Base-by-base conservation (phyloP, 2,797 vertebrate genomes). In the Cryptoblepharus egeriae region DNA sequence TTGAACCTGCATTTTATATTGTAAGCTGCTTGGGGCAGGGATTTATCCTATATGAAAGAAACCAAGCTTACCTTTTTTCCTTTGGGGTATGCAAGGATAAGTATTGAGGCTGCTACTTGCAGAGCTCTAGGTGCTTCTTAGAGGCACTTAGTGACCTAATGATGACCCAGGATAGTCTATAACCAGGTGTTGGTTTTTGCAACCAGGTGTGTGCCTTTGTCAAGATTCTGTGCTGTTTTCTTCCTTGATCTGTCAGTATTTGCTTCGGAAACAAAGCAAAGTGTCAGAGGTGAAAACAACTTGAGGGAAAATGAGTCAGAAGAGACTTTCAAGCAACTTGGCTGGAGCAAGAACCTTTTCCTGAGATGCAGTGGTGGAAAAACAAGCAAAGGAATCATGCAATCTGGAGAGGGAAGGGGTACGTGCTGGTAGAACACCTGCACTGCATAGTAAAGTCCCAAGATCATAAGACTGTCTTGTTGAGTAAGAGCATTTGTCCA, bases 251-350 rank as follows among this genome's bases (percentile, higher is more conserved):
- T 32, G 26, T 18, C 35, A 5, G 30, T n/a, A 37, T 65, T 8
- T 60, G n/a, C 55, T 61, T 49, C 20, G 35, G 76, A 61, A 52
- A 32, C 28, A 30, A 42, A 78, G 11, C 22, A 32, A 39, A 42
- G 13, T 32, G 32, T 32, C 12, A 37, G 69, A 58, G 30, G 22
- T 61, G n/a, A 37, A 81, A 81, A 11, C 35, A 35, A 32, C 80
- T 81, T 65, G 49, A 73, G 82, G 76, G 61, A 79, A 61, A 79
- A n/a, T 60, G n/a, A 67, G 60, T 45, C 57, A 35, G 52, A 58
- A 10, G 45, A 78, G 37, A 28, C 11, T 32, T 20, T n/a, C 75
- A n/a, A 45, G 9, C 60, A 73, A 28, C 45, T 67, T n/a, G n/a
- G n/a, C n/a, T n/a, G n/a, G n/a, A n/a, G n/a, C n/a, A n/a, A n/a